Conservation (phyloP, 2,113 vertebrate species). For the Hemiprocne comata region DNA sequence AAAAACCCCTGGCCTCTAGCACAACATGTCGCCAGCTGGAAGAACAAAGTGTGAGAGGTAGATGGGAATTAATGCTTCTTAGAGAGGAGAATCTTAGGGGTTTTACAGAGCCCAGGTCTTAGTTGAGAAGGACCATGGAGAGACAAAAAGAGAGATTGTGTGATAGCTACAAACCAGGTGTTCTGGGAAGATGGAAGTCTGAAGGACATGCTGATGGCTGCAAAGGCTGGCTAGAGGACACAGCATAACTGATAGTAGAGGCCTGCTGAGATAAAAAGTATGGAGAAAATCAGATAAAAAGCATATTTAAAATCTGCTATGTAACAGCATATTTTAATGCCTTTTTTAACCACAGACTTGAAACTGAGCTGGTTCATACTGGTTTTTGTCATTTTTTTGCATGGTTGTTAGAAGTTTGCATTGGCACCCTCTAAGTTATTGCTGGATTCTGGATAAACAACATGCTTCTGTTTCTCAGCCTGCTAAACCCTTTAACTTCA, state of each 20-base stretch:
- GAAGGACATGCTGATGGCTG: constrained; percentile 31
- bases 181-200: constrained; percentile 4
- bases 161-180: background rate
- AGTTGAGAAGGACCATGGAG: background rate
- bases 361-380: constrained; percentile 18
- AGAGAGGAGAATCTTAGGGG: constrained; percentile 49
- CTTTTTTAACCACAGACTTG: background rate
- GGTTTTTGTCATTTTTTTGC: constrained; percentile 57
- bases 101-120: background rate
- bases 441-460: constrained; percentile 68
- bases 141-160: constrained; percentile 26
- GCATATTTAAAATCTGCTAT: constrained; percentile 54
- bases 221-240: constrained; percentile 34
- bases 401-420: constrained; percentile 54
- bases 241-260: constrained; percentile 46
- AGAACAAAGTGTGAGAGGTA: constrained; percentile 58
- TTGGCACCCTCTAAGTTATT: constrained; percentile 62
- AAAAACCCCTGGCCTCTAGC: constrained; percentile 46
- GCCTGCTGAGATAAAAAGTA: constrained; percentile 50
- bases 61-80: constrained; percentile 59
- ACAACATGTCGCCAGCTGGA: constrained; percentile 44
- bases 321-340: constrained; percentile 26
- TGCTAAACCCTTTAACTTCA: constrained; percentile 66
- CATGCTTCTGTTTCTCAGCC: constrained; percentile 51
- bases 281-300: constrained; percentile 65